phyloP scores from a whole-genome alignment of 2,113 vertebrate species.

The Neomonachus schauinslandi region DNA sequence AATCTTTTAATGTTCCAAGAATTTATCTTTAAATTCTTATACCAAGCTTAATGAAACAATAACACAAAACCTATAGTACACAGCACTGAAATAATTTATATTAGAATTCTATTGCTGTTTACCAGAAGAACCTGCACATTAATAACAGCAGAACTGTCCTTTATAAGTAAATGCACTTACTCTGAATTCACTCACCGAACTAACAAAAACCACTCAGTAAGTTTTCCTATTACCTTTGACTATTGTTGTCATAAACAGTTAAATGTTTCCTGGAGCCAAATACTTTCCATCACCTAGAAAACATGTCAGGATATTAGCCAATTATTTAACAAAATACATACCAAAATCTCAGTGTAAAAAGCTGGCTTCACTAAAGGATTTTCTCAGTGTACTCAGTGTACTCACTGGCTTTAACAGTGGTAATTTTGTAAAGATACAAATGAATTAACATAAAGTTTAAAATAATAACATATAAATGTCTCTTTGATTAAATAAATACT shows the following conservation, averaged over 20 bases:
- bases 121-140: not conserved
- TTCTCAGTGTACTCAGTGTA: not conserved
- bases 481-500: conserved; percentile 55
- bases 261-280: not conserved
- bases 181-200: conserved; percentile 1
- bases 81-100: not conserved
- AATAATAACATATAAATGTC: not conserved
- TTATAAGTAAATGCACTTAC: not conserved
- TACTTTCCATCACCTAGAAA: conserved; percentile 31
- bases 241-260: not conserved
- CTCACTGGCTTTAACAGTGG: not conserved
- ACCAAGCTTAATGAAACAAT: not conserved
- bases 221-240: not conserved
- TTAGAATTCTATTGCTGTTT: not conserved
- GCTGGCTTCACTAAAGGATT: not conserved
- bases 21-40: conserved; percentile 20
- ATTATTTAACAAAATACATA: conserved; percentile 35
- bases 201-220: not conserved
- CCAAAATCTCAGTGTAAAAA: not conserved
- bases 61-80: not conserved
- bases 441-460: conserved; percentile 47
- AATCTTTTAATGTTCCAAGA: not conserved
- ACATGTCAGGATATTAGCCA: not conserved
- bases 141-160: not conserved
- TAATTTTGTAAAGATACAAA: conserved; percentile 41